Conservation (phyloP, 1,140 invertebrate species). For the Achroia grisella region DNA sequence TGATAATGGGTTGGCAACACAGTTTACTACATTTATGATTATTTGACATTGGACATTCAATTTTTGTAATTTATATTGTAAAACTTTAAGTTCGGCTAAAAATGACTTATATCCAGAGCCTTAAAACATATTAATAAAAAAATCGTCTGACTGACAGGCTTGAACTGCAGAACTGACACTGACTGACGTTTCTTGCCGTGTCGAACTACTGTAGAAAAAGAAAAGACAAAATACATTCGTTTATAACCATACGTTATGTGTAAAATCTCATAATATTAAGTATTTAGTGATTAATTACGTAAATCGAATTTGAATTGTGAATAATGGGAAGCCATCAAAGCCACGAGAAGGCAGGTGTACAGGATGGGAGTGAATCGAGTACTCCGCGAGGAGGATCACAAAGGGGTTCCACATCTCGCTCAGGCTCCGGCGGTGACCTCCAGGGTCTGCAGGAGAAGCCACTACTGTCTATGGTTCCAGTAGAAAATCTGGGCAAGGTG, state of each 20-base stretch:
- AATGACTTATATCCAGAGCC: no score
- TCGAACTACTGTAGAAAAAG: no score
- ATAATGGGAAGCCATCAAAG: constrained; percentile 62
- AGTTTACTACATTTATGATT: no score
- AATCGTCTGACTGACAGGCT: no score
- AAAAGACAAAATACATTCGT: no score
- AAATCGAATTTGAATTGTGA: constrained; percentile 11
- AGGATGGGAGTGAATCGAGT: constrained; percentile 47
- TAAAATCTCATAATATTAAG: not conserved
- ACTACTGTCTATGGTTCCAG: constrained; percentile 77
- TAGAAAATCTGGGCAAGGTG: constrained; percentile 82
- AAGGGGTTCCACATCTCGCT: constrained; percentile 62
- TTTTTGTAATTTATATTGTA: no score
- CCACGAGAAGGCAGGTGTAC: constrained; percentile 41
- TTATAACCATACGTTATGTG: not conserved
- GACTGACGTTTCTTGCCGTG: no score
- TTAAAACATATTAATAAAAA: no score
- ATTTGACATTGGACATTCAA: no score
- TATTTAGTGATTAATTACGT: constrained; percentile 10
- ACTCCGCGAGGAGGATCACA: constrained; percentile 63
- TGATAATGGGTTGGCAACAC: no score
- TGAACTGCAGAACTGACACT: no score
- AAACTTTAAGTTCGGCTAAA: no score
- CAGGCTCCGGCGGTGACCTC: constrained; percentile 76
- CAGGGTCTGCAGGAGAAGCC: constrained; percentile 53